Evolutionary conservation across 2,797 vertebrate species (phyloP).

Genomic region (Ctenopoma multispine): DNA sequence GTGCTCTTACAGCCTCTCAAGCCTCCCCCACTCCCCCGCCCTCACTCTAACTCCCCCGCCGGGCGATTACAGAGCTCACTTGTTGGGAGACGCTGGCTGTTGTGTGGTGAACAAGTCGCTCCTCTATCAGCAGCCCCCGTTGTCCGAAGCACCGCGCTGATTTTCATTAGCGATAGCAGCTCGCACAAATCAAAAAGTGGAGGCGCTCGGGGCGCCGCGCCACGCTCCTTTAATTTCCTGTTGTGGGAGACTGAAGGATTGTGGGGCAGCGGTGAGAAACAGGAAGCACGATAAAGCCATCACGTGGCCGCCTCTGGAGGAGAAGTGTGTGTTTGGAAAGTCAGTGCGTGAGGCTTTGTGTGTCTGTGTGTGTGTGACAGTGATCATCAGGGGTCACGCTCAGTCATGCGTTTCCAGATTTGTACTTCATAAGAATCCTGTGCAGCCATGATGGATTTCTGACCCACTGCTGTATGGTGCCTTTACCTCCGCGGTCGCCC

Average conservation of each 20-base stretch:
- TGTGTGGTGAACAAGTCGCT: conserved; percentile 63
- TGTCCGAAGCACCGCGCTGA: conserved; percentile 67
- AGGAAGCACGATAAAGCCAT: conserved; percentile 72
- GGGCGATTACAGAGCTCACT: conserved; percentile 57
- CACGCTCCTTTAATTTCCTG: conserved; percentile 80
- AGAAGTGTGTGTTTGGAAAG: conserved; percentile 1
- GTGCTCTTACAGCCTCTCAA: background rate
- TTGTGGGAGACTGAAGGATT: conserved; percentile 76
- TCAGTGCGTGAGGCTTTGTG: background rate
- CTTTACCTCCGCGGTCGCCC: conserved; percentile 19
- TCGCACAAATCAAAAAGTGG: conserved; percentile 70
- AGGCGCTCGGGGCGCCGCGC: conserved; percentile 51
- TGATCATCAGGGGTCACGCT: conserved; percentile 45
- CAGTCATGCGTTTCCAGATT: conserved; percentile 19
- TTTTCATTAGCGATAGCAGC: conserved; percentile 78
- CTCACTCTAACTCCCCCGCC: background rate
- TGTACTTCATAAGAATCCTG: conserved; percentile 21
- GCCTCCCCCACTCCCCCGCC: too few relatives aligned
- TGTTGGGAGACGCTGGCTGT: conserved; percentile 52
- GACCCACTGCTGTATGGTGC: conserved; percentile 8
- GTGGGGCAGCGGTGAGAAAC: conserved; percentile 62
- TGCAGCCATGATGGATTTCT: conserved; percentile 41
- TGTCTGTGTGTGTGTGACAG: background rate
- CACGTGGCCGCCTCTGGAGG: conserved; percentile 36
- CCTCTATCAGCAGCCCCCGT: conserved; percentile 59